phyloP scores from a whole-genome alignment of 2,113 vertebrate genomes.

The Pteropus alecto region DNA sequence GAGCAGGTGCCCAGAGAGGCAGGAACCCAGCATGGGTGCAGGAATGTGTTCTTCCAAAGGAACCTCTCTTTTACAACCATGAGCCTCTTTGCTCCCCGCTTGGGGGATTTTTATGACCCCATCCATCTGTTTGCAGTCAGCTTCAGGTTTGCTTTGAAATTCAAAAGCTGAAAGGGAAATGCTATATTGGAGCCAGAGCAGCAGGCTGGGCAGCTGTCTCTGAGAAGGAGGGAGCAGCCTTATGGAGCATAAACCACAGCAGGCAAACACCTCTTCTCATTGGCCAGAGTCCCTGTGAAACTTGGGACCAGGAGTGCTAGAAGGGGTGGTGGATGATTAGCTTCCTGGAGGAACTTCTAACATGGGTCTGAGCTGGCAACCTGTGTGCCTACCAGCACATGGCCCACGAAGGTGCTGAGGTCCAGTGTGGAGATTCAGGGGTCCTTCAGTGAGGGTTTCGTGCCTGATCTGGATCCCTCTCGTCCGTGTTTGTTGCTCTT shows the following conservation, averaged over 20 bases:
- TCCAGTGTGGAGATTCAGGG: background rate
- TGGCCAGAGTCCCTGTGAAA: background rate
- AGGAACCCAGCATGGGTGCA: slow-evolving; percentile 34
- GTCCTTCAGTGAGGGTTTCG: background rate
- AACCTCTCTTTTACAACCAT: slow-evolving; percentile 24
- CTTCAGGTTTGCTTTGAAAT: slow-evolving; percentile 76
- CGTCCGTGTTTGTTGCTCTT: slow-evolving; percentile 46
- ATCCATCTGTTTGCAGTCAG: slow-evolving; percentile 73
- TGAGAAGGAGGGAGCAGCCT: slow-evolving; percentile 20
- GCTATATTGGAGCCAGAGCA: slow-evolving; percentile 65
- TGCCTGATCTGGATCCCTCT: background rate
- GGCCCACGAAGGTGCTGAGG: rapidly evolving
- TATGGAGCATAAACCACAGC: background rate
- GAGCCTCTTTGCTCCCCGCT: slow-evolving; percentile 48
- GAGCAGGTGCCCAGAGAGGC: background rate
- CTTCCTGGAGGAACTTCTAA: background rate
- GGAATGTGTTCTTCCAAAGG: slow-evolving; percentile 30
- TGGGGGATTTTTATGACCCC: slow-evolving; percentile 66
- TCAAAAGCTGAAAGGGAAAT: slow-evolving; percentile 72
- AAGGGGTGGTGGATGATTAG: background rate
- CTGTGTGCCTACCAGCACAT: background rate
- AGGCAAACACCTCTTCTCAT: slow-evolving; percentile 1
- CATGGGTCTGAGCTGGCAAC: background rate
- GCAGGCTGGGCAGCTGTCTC: slow-evolving; percentile 54
- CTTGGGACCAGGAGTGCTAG: background rate